Evolutionary conservation across 2,888 invertebrate species (phyloP).

Genomic region (Agrochola circellaris): DNA sequence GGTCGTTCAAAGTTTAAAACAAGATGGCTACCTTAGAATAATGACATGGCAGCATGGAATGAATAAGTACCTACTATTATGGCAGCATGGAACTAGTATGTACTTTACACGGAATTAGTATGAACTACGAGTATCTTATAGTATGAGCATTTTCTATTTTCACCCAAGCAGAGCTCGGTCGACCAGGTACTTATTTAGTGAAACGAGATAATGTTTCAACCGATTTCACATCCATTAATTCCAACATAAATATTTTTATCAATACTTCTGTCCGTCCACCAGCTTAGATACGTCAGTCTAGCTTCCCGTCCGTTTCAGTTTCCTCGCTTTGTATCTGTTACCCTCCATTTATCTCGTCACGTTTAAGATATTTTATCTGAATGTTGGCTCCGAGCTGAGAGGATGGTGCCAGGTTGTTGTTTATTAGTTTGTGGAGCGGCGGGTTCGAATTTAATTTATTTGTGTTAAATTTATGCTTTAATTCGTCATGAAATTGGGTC

Average conservation of each 20-base stretch:
- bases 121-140: too few species aligned
- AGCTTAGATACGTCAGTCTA: constrained; percentile 46
- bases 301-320: constrained; percentile 25
- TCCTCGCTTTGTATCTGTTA: constrained; percentile 48
- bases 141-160: too few species aligned
- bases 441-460: constrained; percentile 38
- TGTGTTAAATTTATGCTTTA: neutral
- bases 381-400: constrained; percentile 43
- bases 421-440: constrained; percentile 23
- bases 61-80: too few species aligned
- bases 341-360: constrained; percentile 52
- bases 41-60: too few species aligned
- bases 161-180: too few species aligned
- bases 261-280: constrained; percentile 12
- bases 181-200: neutral
- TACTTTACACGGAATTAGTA: too few species aligned
- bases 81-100: too few species aligned
- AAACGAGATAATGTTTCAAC: neutral
- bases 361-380: constrained; percentile 60
- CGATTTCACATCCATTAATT: constrained; percentile 8
- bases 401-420: constrained; percentile 42
- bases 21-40: too few species aligned
- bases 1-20: too few species aligned
- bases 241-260: constrained; percentile 28
- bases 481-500: neutral